Base-by-base conservation (phyloP, 2,797 vertebrate genomes). In the Typhlichthys subterraneus region DNA sequence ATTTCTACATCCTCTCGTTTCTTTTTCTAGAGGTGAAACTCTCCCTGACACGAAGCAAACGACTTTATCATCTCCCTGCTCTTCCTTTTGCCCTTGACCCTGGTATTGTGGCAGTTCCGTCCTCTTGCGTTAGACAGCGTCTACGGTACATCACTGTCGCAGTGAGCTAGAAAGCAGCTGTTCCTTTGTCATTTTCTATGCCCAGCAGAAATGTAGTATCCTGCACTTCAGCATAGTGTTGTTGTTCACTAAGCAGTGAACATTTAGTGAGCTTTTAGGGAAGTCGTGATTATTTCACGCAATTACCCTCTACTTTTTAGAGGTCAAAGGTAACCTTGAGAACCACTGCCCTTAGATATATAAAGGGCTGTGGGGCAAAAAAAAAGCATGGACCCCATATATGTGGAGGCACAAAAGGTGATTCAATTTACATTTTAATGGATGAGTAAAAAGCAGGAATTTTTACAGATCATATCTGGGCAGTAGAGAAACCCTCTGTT, bases 21-120 rank as follows among this genome's bases (percentile, higher is more conserved):
- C 14, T 65, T 66, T 61, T 78, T 42, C 72, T 67, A 69, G 57
- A 84, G 75, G 59, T 63, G 74, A 59, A 79, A 70, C 75, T 80
- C 65, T 67, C 58, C 72, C 61, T 75, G 82, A 86, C 76, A 81
- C 75, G 77, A 72, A 82, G 87, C 85, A 90, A 90, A 90, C 85
- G 52, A 87, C 79, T 89, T 83, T 83, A 83, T 87, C 81, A 69
- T 42, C 38, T 9, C 38, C 38, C 2, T 2, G 0, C 75, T 69
- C 48, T 75, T 69, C 73, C 51, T 23, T 51, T 63, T 77, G 69
- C 67, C 70, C 69, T 68, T 81, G 76, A 85, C 71, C 82, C 57
- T 5, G 52, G 65, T 67, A 64, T 75, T 63, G 74, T 55, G 60
- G 68, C 55, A 69, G 69, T 48, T 67, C 50, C 48, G 73, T 78